phyloP scores from a whole-genome alignment of 2,797 vertebrate genomes.

The Hybognathus amarus region DNA sequence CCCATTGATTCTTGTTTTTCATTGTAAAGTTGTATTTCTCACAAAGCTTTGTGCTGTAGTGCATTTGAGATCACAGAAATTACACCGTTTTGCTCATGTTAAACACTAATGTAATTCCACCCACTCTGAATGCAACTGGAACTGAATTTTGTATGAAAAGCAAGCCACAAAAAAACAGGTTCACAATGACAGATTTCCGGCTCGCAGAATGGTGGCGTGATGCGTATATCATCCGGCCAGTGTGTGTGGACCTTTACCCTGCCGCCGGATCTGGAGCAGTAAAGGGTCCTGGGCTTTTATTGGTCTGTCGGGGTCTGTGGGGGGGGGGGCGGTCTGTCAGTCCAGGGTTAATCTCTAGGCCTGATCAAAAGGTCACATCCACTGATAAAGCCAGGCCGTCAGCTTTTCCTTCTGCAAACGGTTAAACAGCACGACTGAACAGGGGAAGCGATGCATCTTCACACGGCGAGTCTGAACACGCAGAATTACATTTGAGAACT shows the following conservation, averaged over 20 bases:
- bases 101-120: neutral
- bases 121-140: neutral
- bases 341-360: conserved; percentile 72
- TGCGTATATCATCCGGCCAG: neutral
- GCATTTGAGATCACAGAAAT: neutral
- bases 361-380: conserved; percentile 77
- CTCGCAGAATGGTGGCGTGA: neutral
- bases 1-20: no score
- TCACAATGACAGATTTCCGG: neutral
- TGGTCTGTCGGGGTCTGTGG: conserved; percentile 44
- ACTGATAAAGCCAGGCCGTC: conserved; percentile 73
- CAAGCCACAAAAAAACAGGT: neutral
- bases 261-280: conserved; percentile 29
- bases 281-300: conserved; percentile 56
- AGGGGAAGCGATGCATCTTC: neutral
- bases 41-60: neutral
- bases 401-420: conserved; percentile 74
- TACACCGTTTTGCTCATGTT: neutral
- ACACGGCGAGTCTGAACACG: neutral
- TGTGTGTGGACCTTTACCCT: neutral
- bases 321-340: conserved; percentile 61
- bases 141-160: no score
- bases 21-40: neutral
- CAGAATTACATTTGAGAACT: neutral
- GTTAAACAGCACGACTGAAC: conserved; percentile 74